A percentile compares a stretch with the other conserved stretches of the same genome.
Evolutionary conservation across 2,888 invertebrate species (phyloP).

Genomic region (Pristionchus mayeri): DNA sequence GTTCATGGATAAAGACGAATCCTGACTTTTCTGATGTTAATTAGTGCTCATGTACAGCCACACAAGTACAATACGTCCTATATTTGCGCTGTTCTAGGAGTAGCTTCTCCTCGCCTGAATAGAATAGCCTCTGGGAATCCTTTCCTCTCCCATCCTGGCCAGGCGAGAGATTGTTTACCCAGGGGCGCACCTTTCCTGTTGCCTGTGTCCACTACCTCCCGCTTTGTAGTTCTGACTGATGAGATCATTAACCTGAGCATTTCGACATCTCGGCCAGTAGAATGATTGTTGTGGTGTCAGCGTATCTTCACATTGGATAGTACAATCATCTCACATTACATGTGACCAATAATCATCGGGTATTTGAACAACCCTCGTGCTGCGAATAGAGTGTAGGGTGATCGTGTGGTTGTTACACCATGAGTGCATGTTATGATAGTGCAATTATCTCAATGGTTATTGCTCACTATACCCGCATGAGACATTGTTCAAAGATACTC

Average conservation of each 20-base stretch:
- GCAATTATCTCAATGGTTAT: no score
- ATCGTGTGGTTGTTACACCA: no score
- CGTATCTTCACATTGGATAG: no score
- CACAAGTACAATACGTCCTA: neutral
- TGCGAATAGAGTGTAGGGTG: no score
- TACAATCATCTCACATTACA: no score
- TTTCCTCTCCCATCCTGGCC: neutral
- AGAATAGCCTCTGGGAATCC: slow-evolving; percentile 4
- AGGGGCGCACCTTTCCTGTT: neutral
- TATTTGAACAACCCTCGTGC: no score
- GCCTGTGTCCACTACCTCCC: neutral
- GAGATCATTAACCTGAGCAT: neutral
- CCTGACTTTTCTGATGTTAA: no score
- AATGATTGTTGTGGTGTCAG: neutral
- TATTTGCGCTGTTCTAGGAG: neutral
- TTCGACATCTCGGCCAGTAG: slow-evolving; percentile 1
- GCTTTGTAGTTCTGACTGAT: neutral
- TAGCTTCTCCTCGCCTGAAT: neutral
- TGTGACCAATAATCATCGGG: no score
- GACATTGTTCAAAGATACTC: no score
- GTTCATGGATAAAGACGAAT: neutral
- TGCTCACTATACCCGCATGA: no score
- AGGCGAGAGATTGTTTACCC: neutral
- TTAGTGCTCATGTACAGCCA: no score
- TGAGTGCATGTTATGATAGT: no score